A percentile compares a stretch with the other conserved stretches of the same genome.
Conservation (phyloP, 2,113 vertebrate genomes). For the Tetraodon nigroviridis region DNA sequence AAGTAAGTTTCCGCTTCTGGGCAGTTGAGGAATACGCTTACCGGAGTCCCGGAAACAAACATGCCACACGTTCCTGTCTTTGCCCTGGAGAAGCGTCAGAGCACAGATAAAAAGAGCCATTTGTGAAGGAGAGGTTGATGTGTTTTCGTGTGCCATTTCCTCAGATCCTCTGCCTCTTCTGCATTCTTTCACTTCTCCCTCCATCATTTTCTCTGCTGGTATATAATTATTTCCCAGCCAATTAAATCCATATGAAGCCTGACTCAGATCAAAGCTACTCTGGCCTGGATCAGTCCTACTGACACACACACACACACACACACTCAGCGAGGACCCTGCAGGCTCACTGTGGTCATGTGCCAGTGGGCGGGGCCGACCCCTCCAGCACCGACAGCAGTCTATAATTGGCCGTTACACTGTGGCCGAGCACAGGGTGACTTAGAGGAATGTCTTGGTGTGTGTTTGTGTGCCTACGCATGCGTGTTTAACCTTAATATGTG, state of each 20-base stretch:
- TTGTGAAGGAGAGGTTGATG: background rate
- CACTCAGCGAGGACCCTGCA: conserved; percentile 36
- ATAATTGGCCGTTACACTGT: conserved; percentile 58
- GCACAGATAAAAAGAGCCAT: background rate
- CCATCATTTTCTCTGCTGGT: conserved; percentile 16
- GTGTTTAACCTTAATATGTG: conserved; percentile 7
- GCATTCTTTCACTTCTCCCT: conserved; percentile 10
- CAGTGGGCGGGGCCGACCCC: conserved; percentile 52
- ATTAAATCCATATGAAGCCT: conserved; percentile 68
- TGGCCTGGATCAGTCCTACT: conserved; percentile 8
- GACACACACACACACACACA: conserved; percentile 8
- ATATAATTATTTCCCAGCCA: conserved; percentile 61
- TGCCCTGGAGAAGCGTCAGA: too few relatives aligned
- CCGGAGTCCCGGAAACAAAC: background rate
- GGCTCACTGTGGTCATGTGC: conserved; percentile 54
- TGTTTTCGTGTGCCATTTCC: background rate
- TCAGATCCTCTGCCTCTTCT: background rate
- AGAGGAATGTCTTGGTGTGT: conserved; percentile 48
- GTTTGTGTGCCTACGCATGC: conserved; percentile 19
- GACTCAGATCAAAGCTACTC: conserved; percentile 54
- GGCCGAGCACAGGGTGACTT: conserved; percentile 39
- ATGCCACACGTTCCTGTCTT: background rate
- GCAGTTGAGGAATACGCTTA: conserved; percentile 20
- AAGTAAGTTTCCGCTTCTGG: conserved; percentile 78
- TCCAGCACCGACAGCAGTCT: conserved; percentile 23